Conservation (phyloP, 2,113 vertebrate species). For the Mormoops blainvillei region DNA sequence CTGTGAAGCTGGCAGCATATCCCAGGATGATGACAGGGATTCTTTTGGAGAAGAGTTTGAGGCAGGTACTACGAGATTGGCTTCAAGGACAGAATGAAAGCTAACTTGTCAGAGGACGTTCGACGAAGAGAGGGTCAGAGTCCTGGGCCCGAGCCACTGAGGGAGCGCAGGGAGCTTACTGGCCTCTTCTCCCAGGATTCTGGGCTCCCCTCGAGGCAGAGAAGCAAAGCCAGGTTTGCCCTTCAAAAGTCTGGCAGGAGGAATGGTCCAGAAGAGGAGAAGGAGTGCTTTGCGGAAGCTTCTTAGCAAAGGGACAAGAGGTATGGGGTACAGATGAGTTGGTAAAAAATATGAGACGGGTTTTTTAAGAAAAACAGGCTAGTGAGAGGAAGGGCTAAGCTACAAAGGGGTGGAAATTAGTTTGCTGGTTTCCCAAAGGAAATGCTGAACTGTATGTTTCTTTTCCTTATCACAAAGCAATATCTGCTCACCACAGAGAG, state of each 20-base stretch:
- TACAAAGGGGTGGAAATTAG: neutral
- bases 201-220: neutral
- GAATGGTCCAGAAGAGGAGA: neutral
- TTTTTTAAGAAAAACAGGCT: neutral
- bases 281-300: neutral
- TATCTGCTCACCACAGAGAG: conserved; percentile 30
- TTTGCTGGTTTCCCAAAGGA: conserved; percentile 15
- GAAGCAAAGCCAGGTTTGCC: neutral
- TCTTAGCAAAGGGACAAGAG: neutral
- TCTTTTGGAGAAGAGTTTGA: neutral
- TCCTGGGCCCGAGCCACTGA: neutral
- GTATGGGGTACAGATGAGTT: neutral
- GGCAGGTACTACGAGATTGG: neutral
- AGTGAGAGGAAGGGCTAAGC: neutral
- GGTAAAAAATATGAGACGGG: neutral
- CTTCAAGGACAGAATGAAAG: neutral
- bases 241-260: neutral
- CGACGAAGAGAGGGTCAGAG: neutral
- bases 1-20: neutral
- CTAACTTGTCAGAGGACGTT: neutral
- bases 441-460: neutral
- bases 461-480: conserved; percentile 16
- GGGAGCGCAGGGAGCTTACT: neutral
- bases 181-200: neutral
- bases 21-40: neutral